Evolutionary conservation across 1,140 invertebrate species (phyloP), one percentile per base, ranked within the genome.

Genomic region (Nylanderia fulva): DNA sequence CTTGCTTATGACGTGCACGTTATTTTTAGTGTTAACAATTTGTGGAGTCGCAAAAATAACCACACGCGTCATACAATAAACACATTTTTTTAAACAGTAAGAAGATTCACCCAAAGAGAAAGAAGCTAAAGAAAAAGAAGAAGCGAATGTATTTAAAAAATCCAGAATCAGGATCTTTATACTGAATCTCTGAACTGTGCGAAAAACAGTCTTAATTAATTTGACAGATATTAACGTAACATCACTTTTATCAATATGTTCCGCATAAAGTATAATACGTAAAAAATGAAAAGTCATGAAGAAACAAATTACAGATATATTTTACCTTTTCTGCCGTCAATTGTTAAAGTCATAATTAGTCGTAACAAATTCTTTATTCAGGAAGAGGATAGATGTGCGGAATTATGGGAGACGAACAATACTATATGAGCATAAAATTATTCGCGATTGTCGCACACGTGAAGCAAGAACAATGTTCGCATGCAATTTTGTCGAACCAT

Each of bases 1-100:
- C 56, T 45, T 56, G 60, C 69, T n/a, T 75, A 80, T 80, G 85
- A 89, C 88, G 88, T 75, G 60, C 42, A 61, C 48, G 63, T 77
- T 90, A 90, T 90, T 90, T 90, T 90, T 90, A 89, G 88, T 86
- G 72, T 85, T 80, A 90, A 90, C 88, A 87, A 87, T 89, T 87
- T 66, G 74, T 60, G 76, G 54, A 56, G 68, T 76, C 69, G 42
- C 68, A 45, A 84, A 48, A 48, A 88, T 82, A 82, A 87, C 86
- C 66, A 72, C 33, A 71, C 68, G 69, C 83, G 83, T 36, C 85
- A 27, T 29, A 2, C 33, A 56, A 52, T 88, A 85, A 88, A 88
- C 83, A 58, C 29, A 33, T 33, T 33, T 56, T 36, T 33, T 85
- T 33, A 63, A 66, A 75, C 71, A 1, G 39, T 39, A 58, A 42